Conservation (phyloP, 2,797 vertebrate genomes). For the Moxostoma hubbsi region DNA sequence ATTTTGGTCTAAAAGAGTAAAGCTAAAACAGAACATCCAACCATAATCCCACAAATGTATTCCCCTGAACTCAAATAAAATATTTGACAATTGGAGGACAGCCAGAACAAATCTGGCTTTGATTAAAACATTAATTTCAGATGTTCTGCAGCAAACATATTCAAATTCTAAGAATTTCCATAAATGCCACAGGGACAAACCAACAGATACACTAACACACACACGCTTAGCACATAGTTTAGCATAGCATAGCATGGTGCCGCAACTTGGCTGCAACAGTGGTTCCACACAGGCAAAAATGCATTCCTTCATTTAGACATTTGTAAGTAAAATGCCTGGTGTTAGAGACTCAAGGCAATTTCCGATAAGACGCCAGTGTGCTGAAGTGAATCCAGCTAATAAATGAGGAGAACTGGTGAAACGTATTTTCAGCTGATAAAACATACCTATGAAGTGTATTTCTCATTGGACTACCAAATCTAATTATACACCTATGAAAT, state of each 20-base stretch:
- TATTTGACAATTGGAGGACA: not conserved
- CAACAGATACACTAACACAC: too few species aligned
- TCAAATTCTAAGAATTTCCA: too few species aligned
- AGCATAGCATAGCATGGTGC: conserved; percentile 7
- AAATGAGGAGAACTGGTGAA: conserved; percentile 76
- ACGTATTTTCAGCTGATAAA: conserved; percentile 71
- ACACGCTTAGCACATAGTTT: not conserved
- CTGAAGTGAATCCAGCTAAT: conserved; percentile 83
- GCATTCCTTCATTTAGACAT: conserved; percentile 79
- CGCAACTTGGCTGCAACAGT: conserved; percentile 45
- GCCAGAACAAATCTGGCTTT: not conserved
- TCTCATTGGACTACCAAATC: conserved; percentile 75
- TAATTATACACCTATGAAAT: conserved; percentile 70
- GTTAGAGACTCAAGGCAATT: conserved; percentile 80
- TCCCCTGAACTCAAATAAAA: conserved; percentile 3
- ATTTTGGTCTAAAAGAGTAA: conserved; percentile 4
- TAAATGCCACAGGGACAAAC: too few species aligned
- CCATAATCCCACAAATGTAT: conserved; percentile 32
- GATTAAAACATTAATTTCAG: not conserved
- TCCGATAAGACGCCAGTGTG: conserved; percentile 80
- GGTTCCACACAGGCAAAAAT: conserved; percentile 74
- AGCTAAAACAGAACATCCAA: not conserved
- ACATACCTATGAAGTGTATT: conserved; percentile 77
- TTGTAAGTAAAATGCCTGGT: conserved; percentile 73
- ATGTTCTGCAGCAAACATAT: not conserved